Base-by-base conservation (phyloP, 2,797 vertebrate species). In the Neopelma chrysocephalum region DNA sequence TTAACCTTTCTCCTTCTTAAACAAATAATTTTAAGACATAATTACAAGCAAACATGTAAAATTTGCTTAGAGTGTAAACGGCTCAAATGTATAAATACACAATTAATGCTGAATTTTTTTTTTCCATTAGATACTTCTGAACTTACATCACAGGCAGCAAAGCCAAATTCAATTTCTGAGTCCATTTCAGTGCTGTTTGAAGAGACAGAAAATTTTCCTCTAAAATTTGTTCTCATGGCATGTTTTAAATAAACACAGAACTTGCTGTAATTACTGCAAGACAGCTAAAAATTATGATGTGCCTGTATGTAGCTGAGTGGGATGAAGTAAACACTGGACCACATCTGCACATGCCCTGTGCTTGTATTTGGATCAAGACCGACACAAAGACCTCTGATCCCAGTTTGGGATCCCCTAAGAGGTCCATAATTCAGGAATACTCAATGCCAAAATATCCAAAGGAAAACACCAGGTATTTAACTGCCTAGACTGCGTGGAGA, bases 1-100 rank as follows among this genome's bases (percentile, higher is more conserved):
- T 56, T 73, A 77, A 77, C 22, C 14, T 43, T 75, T 66, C 45
- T 83, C 34, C 32, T 92, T 51, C 22, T 43, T 26, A 34, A 77
- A 36, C 25, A 93, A 88, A 66, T 62, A 8, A 51, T 51, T 77
- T 69, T 16, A 72, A 73, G 64, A 42, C 21, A 51, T 54, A 73
- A 94, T 81, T 73, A 60, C 29, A 80, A 91, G 47, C 29, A 91
- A 50, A 53, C 11, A 91, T 54, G 82, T 57, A 23, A 78, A 58
- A 27, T 65, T 92, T 57, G 32, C 40, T 78, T 64, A 32, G 61
- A 75, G 17, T 36, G 58, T 48, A 81, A 78, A 60, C 48, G 66
- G 21, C 64, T 87, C 45, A 68, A 58, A 60, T 60, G 29, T 20
- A 92, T 69, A 94, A 85, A 66, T 18, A 61, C 5, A 57, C 22